These are phyloP conservation scores for Xenopus tropicalis DNA, from an alignment of 2,113 vertebrate species.

Conservation along the genomic window UCB_Xtro_10.0 CM004445.2:45318501-45319000, in stretches of 20 bases:
- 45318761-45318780: slow-evolving; percentile 90
- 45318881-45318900: slow-evolving; percentile 33
- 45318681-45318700: slow-evolving; percentile 93
- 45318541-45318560: too few species aligned
- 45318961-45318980: neutral
- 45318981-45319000: slow-evolving; percentile 5
- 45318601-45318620: too few species aligned
- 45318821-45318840: slow-evolving; percentile 98
- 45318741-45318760: slow-evolving; percentile 88
- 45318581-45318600: too few species aligned
- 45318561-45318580: too few species aligned
- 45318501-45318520: too few species aligned
- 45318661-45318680: slow-evolving; percentile 98
- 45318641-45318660: slow-evolving; percentile 88
- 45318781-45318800: slow-evolving; percentile 98
- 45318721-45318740: slow-evolving; percentile 95
- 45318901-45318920: slow-evolving; percentile 19
- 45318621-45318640: neutral
- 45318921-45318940: slow-evolving; percentile 24
- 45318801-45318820: slow-evolving; percentile 95
- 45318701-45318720: slow-evolving; percentile 93
- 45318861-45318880: slow-evolving; percentile 25
- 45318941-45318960: slow-evolving; percentile 10
- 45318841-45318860: slow-evolving; percentile 72
- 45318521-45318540: too few species aligned